A percentile compares a stretch with the other conserved stretches of the same genome.
These are phyloP conservation scores for Mormyrops boulengeri DNA, from an alignment of 2,797 vertebrate genomes.

Conservation along the genomic window DNA sequence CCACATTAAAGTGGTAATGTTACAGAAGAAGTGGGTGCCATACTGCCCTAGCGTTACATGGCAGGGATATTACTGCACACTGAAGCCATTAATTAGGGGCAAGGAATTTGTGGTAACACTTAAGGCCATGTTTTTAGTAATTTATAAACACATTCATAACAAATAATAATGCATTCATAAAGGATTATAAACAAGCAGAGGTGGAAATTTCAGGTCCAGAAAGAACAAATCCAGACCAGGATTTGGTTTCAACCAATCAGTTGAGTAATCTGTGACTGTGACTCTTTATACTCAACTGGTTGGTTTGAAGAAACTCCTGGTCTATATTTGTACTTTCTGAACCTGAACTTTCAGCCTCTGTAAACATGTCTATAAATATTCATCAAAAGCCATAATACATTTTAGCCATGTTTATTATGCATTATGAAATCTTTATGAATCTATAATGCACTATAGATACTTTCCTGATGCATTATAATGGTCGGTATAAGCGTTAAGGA, in stretches of 20 bases:
- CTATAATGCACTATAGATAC: not conserved
- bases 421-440: not conserved
- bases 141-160: not conserved
- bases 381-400: not conserved
- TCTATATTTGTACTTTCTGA: not conserved
- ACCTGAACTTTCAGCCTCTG: not conserved
- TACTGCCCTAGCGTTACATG: not conserved
- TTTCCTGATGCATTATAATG: not conserved
- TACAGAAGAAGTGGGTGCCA: not conserved
- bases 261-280: not conserved
- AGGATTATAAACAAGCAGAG: not conserved
- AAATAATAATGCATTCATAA: not conserved
- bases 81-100: not conserved
- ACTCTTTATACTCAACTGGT: not conserved
- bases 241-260: not conserved
- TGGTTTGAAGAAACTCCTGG: not conserved
- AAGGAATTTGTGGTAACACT: not conserved
- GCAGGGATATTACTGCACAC: not conserved
- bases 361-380: not conserved
- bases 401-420: not conserved
- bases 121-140: not conserved
- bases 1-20: not conserved
- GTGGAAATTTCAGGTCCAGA: not conserved
- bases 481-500: not conserved
- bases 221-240: not conserved